Base-by-base conservation (phyloP, 2,113 vertebrate species). In the Rhinoderma darwinii region DNA sequence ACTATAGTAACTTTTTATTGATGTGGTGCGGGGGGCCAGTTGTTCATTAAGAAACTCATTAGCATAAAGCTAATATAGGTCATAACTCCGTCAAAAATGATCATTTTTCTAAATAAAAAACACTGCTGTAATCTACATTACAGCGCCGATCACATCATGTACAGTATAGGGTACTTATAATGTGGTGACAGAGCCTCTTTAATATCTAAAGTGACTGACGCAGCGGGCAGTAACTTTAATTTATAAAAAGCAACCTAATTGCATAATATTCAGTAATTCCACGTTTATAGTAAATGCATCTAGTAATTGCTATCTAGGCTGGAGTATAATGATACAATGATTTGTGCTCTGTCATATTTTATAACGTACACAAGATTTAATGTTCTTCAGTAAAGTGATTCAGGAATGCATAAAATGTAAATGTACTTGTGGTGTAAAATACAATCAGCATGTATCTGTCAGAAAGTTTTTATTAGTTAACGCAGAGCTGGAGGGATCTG, bases 401-500 rank as follows among this genome's bases (percentile, higher is more conserved):
- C 18, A 63, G 27, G 54, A 63, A 59, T 81, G 39, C 51, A 74
- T 47, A 61, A 81, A 73, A 74, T 87, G 85, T 81, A 87, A 87
- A 82, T 70, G 25, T 74, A 43, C 51, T 74, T 82, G 51, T 44
- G 43, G 30, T 82, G 79, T 47, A 41, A 82, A 82, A 87, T 72
- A 61, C 68, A 75, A 37, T 61, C 86, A 44, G 63, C 59, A 39
- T 50, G n/a, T 75, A 75, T 82, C 77, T 68, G 79, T 82, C n/a
- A 56, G 78, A 32, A 87, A 44, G 37, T 63, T 82, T 74, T 87
- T 86, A 81, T 81, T 86, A 82, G 68, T 75, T 87, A 75, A 44
- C 63, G 32, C 66, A 82, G 41, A 43, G 51, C 54, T 87, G 86
- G 79, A 82, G 70, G 74, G 68, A 72, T 87, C 86, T 87, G 78